These are phyloP conservation scores for Shargacucullia verbasci DNA, from an alignment of 2,888 invertebrate species.

Conservation along the genomic window DNA sequence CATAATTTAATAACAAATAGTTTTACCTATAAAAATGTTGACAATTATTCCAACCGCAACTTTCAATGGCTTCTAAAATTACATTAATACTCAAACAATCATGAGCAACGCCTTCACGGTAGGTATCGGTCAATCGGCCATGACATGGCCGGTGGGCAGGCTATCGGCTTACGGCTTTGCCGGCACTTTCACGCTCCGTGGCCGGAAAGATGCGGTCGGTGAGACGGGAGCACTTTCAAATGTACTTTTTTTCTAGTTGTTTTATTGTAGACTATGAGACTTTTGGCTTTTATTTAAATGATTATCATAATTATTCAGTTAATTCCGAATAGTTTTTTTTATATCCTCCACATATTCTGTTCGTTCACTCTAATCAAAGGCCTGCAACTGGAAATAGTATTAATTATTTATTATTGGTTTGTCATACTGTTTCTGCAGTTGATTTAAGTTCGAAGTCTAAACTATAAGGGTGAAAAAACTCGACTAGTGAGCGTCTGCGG, in stretches of 20 bases:
- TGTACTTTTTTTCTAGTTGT: not conserved
- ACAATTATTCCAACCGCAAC: slow-evolving; percentile 5
- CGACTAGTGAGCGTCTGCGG: too few relatives aligned
- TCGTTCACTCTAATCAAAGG: too few relatives aligned
- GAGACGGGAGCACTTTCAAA: slow-evolving; percentile 19
- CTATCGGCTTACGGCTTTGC: slow-evolving; percentile 62
- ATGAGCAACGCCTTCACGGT: slow-evolving; percentile 43
- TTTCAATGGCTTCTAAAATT: slow-evolving; percentile 7
- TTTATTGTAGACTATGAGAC: too few relatives aligned
- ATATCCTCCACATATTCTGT: too few relatives aligned
- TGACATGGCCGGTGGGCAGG: slow-evolving; percentile 34
- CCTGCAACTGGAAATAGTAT: too few relatives aligned
- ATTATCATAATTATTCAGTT: too few relatives aligned
- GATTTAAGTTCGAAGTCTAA: too few relatives aligned
- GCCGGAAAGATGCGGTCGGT: slow-evolving; percentile 13
- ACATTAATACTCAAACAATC: slow-evolving; percentile 15
- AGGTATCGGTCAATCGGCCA: slow-evolving; percentile 47
- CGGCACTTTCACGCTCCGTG: slow-evolving; percentile 68
- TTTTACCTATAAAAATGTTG: not conserved
- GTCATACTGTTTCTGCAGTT: too few relatives aligned
- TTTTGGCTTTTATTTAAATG: too few relatives aligned
- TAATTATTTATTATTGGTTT: too few relatives aligned
- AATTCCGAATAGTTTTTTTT: too few relatives aligned
- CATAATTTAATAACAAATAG: not conserved
- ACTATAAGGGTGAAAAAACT: too few relatives aligned